Percentiles rank a stretch among this genome's conserved stretches.
Conservation (phyloP, 2,797 vertebrate genomes). For the Sebastes goodei region DNA sequence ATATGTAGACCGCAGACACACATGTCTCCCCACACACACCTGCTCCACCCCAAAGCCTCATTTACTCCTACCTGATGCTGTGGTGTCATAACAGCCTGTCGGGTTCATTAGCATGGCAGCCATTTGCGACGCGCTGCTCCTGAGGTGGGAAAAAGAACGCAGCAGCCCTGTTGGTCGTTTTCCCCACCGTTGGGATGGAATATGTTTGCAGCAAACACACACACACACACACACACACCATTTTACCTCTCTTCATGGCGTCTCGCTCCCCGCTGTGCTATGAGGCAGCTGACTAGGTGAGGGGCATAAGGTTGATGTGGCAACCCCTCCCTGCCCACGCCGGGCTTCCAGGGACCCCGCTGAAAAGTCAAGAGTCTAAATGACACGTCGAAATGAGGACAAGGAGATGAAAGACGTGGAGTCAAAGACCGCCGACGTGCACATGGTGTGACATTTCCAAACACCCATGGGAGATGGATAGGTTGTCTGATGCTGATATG, state of each 20-base stretch:
- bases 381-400: constrained; percentile 79
- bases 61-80: constrained; percentile 84
- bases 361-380: constrained; percentile 78
- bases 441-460: constrained; percentile 76
- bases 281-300: constrained; percentile 58
- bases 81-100: constrained; percentile 82
- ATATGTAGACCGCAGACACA: constrained; percentile 12
- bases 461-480: constrained; percentile 57
- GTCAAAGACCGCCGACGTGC: constrained; percentile 64
- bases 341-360: constrained; percentile 56
- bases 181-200: constrained; percentile 46
- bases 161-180: constrained; percentile 54
- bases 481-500: constrained; percentile 41
- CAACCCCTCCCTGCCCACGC: constrained; percentile 68
- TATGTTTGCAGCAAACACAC: constrained; percentile 58
- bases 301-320: constrained; percentile 60
- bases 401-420: constrained; percentile 66
- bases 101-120: constrained; percentile 83
- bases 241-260: constrained; percentile 36
- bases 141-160: constrained; percentile 73
- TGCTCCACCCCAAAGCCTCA: constrained; percentile 81
- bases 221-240: constrained; percentile 9
- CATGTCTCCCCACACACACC: constrained; percentile 61
- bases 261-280: constrained; percentile 42
- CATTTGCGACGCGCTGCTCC: constrained; percentile 70